Base-by-base conservation (phyloP, 2,888 invertebrate genomes). In the Mystacides longicornis region DNA sequence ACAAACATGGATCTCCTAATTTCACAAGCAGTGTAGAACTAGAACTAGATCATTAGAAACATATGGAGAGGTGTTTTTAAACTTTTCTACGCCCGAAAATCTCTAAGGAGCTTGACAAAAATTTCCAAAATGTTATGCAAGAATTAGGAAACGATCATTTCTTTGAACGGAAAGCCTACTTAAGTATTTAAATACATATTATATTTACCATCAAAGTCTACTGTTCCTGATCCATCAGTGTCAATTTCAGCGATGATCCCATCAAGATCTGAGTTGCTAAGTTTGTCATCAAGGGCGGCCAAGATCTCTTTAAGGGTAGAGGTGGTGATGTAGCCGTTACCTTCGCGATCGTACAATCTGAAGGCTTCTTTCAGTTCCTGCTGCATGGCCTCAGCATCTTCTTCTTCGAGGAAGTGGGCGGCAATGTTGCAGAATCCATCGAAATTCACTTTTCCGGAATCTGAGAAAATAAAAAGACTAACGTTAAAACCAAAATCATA, bases 171-270 rank as follows among this genome's bases (percentile, higher is more conserved):
- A n/a, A 27, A 27, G 27, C 11, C 27, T 27, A 7, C 3, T 3
- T 14, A 14, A 37, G 7, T 14, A 14, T 37, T 37, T 7, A 7
- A 37, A 37, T 3, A 33, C 14, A 46, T 56, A 52, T 11, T 20
- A 31, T 54, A 64, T 69, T 70, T 74, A 95, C 95, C 97, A 80
- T 98, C 97, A 72, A 98, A 98, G 75, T 98, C 98, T 63, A 98
- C 97, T 63, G 97, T 98, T 68, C 97, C 97, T 62, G 95, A 95
- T 54, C 96, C 96, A 73, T 97, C 97, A 59, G 95, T 94, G 75
- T 97, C 97, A 67, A 97, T 96, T 79, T 97, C 96, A 66, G 90
- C 88, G 71, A 97, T 97, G 79, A 97, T 97, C 64, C 94, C 95
- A 70, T 97, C 96, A 64, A 97, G 81, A 70, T 96, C 95, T 51